Evolutionary conservation across 1,140 invertebrate genomes (phyloP).

Genomic region (Agrilus planipennis): DNA sequence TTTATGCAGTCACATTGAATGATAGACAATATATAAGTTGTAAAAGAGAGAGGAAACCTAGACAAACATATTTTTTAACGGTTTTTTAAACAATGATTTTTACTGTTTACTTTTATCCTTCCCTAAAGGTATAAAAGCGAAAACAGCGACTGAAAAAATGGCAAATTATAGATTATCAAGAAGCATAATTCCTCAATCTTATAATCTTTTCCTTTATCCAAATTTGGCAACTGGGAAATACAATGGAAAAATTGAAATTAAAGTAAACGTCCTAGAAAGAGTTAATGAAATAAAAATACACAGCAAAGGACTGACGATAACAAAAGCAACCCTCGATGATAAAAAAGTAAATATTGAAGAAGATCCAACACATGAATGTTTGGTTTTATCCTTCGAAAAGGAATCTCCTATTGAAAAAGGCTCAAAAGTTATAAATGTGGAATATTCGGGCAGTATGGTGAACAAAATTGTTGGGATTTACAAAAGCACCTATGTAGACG

Average conservation of each 20-base stretch:
- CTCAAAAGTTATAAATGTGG: slow-evolving; percentile 22
- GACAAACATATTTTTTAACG: too few relatives aligned
- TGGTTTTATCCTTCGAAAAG: slow-evolving; percentile 12
- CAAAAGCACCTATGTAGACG: slow-evolving; percentile 34
- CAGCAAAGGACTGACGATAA: slow-evolving; percentile 49
- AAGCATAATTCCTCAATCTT: slow-evolving; percentile 53
- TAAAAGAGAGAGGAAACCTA: too few relatives aligned
- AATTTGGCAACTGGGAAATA: slow-evolving; percentile 59
- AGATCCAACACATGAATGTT: slow-evolving; percentile 16
- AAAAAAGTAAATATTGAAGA: slow-evolving; percentile 9
- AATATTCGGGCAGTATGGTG: slow-evolving; percentile 38
- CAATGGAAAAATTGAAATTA: slow-evolving; percentile 54
- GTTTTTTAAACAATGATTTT: too few relatives aligned
- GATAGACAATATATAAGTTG: too few relatives aligned
- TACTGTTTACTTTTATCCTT: too few relatives aligned
- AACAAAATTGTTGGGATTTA: slow-evolving; percentile 42
- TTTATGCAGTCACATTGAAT: too few relatives aligned
- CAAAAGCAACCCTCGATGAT: slow-evolving; percentile 15
- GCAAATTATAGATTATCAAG: slow-evolving; percentile 39
- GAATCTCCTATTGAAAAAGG: neutral
- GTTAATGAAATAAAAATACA: slow-evolving; percentile 57
- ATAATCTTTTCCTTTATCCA: slow-evolving; percentile 64
- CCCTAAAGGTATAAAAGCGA: too few relatives aligned
- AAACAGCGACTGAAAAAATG: slow-evolving; percentile 12
- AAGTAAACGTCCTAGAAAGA: slow-evolving; percentile 43